phyloP scores from a whole-genome alignment of 2,113 vertebrate genomes.

The Rhinoptilus africanus region DNA sequence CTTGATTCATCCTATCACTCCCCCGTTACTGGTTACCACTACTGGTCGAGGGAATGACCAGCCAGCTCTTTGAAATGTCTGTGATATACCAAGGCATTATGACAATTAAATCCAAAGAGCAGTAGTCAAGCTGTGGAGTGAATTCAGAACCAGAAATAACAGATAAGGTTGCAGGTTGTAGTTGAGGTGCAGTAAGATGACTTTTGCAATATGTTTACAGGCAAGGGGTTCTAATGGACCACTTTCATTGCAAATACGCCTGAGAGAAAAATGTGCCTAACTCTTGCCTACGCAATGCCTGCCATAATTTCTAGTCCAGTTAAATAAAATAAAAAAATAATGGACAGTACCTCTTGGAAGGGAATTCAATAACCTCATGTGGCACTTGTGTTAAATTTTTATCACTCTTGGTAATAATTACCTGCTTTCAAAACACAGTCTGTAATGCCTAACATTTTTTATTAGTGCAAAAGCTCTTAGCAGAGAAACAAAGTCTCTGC shows the following conservation, averaged over 20 bases:
- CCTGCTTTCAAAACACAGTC: neutral
- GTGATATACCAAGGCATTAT: neutral
- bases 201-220: neutral
- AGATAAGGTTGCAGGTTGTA: neutral
- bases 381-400: neutral
- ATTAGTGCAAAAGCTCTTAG: neutral
- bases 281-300: neutral
- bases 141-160: neutral
- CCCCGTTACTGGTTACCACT: neutral
- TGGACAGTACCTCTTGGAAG: neutral
- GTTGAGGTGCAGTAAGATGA: neutral
- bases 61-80: neutral
- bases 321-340: neutral
- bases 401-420: neutral
- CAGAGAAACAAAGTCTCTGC: neutral
- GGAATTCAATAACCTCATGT: neutral
- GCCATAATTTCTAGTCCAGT: neutral
- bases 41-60: neutral
- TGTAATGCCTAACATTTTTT: neutral
- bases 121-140: neutral
- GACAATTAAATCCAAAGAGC: neutral
- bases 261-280: neutral
- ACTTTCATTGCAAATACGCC: accelerated
- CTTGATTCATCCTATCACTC: neutral
- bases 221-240: neutral